Conservation (phyloP, 1,140 invertebrate genomes). For the Diabrotica virgifera region DNA sequence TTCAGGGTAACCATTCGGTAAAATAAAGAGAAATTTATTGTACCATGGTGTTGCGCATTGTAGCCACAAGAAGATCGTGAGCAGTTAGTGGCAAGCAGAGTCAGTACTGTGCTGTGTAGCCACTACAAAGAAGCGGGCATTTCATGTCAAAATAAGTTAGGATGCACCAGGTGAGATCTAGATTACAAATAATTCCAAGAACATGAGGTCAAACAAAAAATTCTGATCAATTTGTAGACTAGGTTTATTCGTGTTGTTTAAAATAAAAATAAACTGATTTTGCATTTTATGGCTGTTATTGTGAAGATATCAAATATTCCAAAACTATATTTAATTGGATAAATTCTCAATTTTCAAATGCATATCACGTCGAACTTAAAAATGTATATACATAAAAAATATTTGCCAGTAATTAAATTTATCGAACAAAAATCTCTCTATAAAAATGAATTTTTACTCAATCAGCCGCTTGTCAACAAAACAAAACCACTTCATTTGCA, state of each 20-base stretch:
- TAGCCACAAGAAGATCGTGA: no score
- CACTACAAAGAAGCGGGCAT: no score
- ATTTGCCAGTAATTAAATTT: not conserved
- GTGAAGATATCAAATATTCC: not conserved
- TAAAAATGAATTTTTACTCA: not conserved
- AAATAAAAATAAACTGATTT: not conserved
- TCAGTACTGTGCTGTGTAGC: no score
- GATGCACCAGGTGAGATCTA: no score
- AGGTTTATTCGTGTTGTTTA: not conserved
- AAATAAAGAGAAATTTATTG: no score
- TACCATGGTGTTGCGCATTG: no score
- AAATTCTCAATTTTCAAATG: not conserved
- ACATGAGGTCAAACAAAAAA: no score
- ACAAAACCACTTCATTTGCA: conserved; percentile 1
- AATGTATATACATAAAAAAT: not conserved
- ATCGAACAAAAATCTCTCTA: not conserved
- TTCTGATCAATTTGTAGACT: no score
- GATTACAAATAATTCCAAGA: no score
- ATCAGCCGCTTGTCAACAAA: not conserved
- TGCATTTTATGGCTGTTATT: not conserved
- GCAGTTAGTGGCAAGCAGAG: no score
- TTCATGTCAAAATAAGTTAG: no score
- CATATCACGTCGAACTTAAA: not conserved
- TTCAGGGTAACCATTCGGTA: no score
- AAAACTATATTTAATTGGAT: not conserved